Percentiles rank a stretch among this genome's conserved stretches.
Evolutionary conservation across 2,888 invertebrate species (phyloP).

Genomic region (Helleia helle): DNA sequence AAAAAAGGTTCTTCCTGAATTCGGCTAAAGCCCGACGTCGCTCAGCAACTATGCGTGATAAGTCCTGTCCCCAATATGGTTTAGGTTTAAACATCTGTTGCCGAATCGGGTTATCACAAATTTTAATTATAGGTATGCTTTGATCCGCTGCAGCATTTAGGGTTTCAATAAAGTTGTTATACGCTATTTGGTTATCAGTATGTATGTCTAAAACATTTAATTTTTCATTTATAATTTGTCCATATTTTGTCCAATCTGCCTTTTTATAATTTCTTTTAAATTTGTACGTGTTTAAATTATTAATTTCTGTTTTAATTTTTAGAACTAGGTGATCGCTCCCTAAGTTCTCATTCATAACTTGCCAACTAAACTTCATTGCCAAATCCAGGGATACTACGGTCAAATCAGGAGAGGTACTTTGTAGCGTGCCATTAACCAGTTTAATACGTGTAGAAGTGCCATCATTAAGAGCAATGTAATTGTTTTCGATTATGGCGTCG

Average conservation of each 20-base stretch:
- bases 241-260: slow-evolving; percentile 7
- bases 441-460: background rate
- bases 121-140: no score
- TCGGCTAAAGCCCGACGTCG: no score
- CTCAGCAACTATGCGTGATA: no score
- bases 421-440: background rate
- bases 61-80: no score
- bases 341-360: slow-evolving; percentile 13
- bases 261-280: slow-evolving; percentile 12
- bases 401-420: slow-evolving; percentile 12
- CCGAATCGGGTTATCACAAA: no score
- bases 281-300: background rate
- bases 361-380: slow-evolving; percentile 13
- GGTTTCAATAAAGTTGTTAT: no score
- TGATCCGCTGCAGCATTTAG: no score
- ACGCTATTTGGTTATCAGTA: no score
- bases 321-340: slow-evolving; percentile 14
- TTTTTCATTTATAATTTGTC: background rate
- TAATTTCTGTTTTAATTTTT: background rate
- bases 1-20: no score
- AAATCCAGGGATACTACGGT: slow-evolving; percentile 15
- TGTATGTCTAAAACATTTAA: no score
- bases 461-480: slow-evolving; percentile 1
- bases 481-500: background rate
- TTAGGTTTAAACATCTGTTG: no score